Evolutionary conservation across 2,113 vertebrate genomes (phyloP).

Genomic region (Pluvialis apricaria): DNA sequence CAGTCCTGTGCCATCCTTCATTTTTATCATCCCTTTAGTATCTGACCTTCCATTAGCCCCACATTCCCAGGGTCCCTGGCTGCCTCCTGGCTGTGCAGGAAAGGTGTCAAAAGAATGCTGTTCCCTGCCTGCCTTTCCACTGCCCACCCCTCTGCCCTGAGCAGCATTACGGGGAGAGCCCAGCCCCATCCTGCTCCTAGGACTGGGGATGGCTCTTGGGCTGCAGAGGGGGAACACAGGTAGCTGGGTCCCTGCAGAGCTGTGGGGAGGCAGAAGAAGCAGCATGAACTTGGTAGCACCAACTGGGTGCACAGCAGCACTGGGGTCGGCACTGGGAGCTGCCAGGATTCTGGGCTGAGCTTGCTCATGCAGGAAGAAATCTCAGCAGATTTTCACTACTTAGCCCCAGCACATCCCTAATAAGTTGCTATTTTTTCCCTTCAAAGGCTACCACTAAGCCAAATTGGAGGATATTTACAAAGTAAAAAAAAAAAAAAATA

Average conservation of each 20-base stretch:
- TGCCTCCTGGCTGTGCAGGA: not conserved
- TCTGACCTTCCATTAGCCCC: not conserved
- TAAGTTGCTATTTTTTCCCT: conserved; percentile 48
- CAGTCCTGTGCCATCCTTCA: not conserved
- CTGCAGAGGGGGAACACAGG: fast-evolving
- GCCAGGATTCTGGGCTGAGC: not conserved
- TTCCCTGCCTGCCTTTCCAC: not conserved
- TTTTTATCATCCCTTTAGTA: not conserved
- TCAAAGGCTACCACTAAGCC: conserved; percentile 24
- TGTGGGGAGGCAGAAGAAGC: not conserved
- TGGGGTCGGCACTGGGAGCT: not conserved
- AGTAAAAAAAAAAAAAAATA: not conserved
- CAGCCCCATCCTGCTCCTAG: not conserved
- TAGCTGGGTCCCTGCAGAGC: not conserved
- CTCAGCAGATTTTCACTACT: not conserved
- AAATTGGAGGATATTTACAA: conserved; percentile 38
- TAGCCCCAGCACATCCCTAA: not conserved
- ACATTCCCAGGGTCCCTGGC: not conserved
- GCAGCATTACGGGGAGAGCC: not conserved
- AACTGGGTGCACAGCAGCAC: not conserved
- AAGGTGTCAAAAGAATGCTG: not conserved
- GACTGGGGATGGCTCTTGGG: not conserved
- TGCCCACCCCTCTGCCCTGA: not conserved
- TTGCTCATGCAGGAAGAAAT: not conserved
- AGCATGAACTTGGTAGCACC: not conserved